A percentile compares a stretch with the other conserved stretches of the same genome.
Conservation (phyloP, 2,113 vertebrate genomes). For the Phaethon lepturus region DNA sequence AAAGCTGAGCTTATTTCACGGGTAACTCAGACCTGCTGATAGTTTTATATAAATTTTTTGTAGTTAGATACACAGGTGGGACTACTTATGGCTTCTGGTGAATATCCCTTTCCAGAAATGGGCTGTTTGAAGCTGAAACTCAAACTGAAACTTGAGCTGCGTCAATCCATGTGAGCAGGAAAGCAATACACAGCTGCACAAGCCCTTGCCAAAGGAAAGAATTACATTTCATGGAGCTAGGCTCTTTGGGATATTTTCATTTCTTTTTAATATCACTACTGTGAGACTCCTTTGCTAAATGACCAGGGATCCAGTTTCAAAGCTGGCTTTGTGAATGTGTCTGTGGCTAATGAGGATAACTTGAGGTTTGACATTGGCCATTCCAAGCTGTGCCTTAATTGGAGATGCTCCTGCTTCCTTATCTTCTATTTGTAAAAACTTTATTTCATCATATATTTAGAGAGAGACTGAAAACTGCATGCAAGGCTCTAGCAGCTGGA, state of each 20-base stretch:
- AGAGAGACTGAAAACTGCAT: background rate
- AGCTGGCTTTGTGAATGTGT: slow-evolving; percentile 40
- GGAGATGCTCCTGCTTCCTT: background rate
- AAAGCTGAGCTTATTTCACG: background rate
- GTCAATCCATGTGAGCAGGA: background rate
- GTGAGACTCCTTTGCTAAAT: slow-evolving; percentile 14
- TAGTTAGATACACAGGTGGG: background rate
- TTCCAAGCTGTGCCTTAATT: slow-evolving; percentile 9
- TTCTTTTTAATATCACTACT: slow-evolving; percentile 18
- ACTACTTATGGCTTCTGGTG: background rate
- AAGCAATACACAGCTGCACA: background rate
- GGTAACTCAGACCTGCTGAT: background rate
- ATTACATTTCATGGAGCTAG: slow-evolving; percentile 51
- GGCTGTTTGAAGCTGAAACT: slow-evolving; percentile 33
- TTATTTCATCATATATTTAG: background rate
- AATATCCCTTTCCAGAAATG: background rate
- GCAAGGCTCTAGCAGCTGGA: background rate
- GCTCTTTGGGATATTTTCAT: slow-evolving; percentile 32
- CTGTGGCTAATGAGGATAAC: slow-evolving; percentile 53
- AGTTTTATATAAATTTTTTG: background rate
- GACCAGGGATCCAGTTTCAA: slow-evolving; percentile 25
- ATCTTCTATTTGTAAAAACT: background rate
- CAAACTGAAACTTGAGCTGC: background rate
- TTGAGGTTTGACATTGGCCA: slow-evolving; percentile 19
- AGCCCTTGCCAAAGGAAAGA: slow-evolving; percentile 35